Evolutionary conservation across 1,140 invertebrate species (phyloP), one percentile per base, ranked within the genome.

Genomic region (Matsumurasca onukii): DNA sequence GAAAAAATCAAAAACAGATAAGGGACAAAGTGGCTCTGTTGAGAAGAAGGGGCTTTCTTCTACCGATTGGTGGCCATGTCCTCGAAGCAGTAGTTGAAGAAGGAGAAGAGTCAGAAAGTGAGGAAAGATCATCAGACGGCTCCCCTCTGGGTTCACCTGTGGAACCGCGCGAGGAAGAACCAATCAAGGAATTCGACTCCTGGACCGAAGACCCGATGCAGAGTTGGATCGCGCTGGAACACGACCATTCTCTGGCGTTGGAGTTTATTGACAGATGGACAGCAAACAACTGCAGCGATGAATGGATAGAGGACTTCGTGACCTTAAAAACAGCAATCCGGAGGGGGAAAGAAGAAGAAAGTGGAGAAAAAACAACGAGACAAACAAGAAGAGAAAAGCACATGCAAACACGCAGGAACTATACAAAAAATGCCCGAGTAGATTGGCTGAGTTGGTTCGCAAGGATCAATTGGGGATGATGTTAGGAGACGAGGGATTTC

Each of bases 1-100:
- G 57, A 25, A 61, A 24, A 24, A 61, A 20, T 15, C 3, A 25
- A n/a, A 61, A 61, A 29, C 57, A 61, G 31, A 29, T 61, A 29
- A 61, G 57, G 31, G 57, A 61, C 31, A 61, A 31, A 15, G 22
- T 61, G 2, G 3, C 2, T 1, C 13, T 9, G n/a, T 27, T 61
- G 15, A 2, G 57, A 3, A 20, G 31, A 15, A 61, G 31, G 22
- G 57, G 57, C 22, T 3, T 24, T n/a, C 2, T 61, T 20, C 22
- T 27, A 24, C 13, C 2, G 3, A n/a, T 15, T n/a, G n/a, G n/a
- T 3, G 22, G 20, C n/a, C 17, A 15, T n/a, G n/a, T 3, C n/a
- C 1, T 2, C n/a, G 57, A 61, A 29, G 22, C 22, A 29, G 57
- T 3, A 24, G 57, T 2, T 1, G 3, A 3, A 24, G 3, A 61